phyloP scores from a whole-genome alignment of 1,140 invertebrate species.

The Pachyrhynchus sulphureomaculatus region DNA sequence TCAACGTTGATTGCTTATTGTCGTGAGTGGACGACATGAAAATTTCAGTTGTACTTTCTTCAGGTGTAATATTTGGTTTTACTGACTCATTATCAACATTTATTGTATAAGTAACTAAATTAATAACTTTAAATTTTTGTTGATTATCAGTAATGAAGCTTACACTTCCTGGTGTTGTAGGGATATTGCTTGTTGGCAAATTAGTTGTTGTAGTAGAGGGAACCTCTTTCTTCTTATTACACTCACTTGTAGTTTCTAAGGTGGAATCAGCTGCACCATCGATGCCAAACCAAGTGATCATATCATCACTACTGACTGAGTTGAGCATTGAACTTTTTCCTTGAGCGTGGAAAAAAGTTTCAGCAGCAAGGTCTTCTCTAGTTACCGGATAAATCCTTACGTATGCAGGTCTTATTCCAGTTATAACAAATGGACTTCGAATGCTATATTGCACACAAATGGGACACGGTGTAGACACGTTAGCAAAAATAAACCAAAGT shows the following conservation, averaged over 20 bases:
- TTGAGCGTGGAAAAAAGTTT: constrained; percentile 62
- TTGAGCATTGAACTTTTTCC: constrained; percentile 55
- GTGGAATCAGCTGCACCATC: constrained; percentile 46
- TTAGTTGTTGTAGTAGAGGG: not conserved
- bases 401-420: constrained; percentile 60
- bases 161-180: constrained; percentile 1
- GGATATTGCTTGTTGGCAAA: not conserved
- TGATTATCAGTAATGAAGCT: not conserved
- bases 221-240: not conserved
- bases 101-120: not conserved
- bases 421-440: constrained; percentile 59
- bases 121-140: constrained; percentile 1
- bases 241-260: constrained; percentile 1
- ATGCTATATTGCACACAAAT: constrained; percentile 61
- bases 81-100: not conserved
- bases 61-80: not conserved
- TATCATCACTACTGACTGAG: constrained; percentile 62
- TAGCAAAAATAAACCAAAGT: constrained; percentile 65
- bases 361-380: constrained; percentile 60
- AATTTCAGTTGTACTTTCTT: constrained; percentile 1
- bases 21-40: too few species aligned
- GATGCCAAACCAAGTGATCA: constrained; percentile 65
- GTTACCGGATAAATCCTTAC: constrained; percentile 61
- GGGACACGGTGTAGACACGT: constrained; percentile 60
- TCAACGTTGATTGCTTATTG: too few species aligned